Percentiles rank a stretch among this genome's conserved stretches.
Conservation (phyloP, 2,797 vertebrate genomes). For the Chelon labrosus region DNA sequence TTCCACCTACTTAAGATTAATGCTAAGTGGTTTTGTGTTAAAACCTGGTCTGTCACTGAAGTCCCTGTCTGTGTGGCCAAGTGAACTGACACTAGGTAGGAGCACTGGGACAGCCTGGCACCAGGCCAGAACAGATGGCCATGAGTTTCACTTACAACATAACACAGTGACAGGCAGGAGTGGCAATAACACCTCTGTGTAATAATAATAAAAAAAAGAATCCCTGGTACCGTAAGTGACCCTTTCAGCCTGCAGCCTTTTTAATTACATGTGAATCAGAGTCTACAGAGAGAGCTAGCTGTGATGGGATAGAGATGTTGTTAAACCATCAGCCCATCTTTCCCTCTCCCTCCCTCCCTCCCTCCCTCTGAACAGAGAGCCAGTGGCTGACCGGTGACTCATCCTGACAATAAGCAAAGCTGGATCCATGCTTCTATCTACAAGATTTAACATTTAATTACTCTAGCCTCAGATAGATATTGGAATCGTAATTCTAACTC, state of each 20-base stretch:
- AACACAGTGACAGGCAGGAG: conserved; percentile 55
- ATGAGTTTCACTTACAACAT: conserved; percentile 59
- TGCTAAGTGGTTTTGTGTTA: conserved; percentile 31
- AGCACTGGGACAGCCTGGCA: conserved; percentile 53
- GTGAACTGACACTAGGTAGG: conserved; percentile 45
- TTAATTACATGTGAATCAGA: conserved; percentile 74
- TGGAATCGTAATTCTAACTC: conserved; percentile 23
- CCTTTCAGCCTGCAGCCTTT: conserved; percentile 59
- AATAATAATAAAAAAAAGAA: conserved; percentile 52
- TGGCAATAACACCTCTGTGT: conserved; percentile 68
- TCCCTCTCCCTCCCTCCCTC: conserved; percentile 20
- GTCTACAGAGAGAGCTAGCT: conserved; percentile 30
- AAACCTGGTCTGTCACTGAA: conserved; percentile 53
- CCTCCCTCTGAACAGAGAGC: conserved; percentile 14
- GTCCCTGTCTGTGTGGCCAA: conserved; percentile 56
- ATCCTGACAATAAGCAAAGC: conserved; percentile 56
- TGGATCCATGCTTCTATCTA: conserved; percentile 39
- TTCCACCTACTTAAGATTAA: conserved; percentile 20
- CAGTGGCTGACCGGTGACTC: conserved; percentile 62
- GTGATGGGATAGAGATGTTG: conserved; percentile 56
- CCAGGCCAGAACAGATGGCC: conserved; percentile 68
- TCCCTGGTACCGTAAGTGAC: conserved; percentile 57
- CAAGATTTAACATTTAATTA: conserved; percentile 58
- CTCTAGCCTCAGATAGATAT: conserved; percentile 38
- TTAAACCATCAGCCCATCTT: conserved; percentile 47